Conservation (phyloP, 2,888 invertebrate species). For the Hetaerina titia region DNA sequence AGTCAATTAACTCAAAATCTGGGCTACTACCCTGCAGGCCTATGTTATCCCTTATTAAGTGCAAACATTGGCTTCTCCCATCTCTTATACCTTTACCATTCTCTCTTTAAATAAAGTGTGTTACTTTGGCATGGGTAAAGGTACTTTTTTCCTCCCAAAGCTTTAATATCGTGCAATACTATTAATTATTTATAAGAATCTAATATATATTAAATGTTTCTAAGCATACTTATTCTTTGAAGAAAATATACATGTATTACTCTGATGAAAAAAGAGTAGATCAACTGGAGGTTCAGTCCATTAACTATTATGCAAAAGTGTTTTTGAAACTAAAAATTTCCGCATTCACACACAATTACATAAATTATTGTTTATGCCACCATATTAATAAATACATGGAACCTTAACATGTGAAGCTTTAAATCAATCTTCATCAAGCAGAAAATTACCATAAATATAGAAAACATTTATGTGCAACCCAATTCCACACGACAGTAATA, state of each 20-base stretch:
- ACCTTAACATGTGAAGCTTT: background rate
- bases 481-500: background rate
- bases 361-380: background rate
- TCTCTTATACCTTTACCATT: background rate
- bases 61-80: background rate
- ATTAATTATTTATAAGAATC: background rate
- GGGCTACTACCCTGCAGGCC: background rate
- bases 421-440: background rate
- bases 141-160: background rate
- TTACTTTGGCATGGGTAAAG: background rate
- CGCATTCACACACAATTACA: background rate
- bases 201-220: background rate
- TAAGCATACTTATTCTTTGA: conserved; percentile 5
- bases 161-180: background rate
- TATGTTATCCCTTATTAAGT: background rate
- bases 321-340: conserved; percentile 12
- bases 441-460: background rate
- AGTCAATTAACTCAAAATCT: background rate
- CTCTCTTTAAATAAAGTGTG: background rate
- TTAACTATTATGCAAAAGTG: background rate
- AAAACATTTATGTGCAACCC: background rate
- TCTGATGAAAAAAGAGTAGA: background rate
- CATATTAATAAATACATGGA: background rate
- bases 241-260: conserved; percentile 21
- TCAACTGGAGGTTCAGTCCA: conserved; percentile 9